phyloP scores from a whole-genome alignment of 2,113 vertebrate species.

The Cynopterus brachyotis region DNA sequence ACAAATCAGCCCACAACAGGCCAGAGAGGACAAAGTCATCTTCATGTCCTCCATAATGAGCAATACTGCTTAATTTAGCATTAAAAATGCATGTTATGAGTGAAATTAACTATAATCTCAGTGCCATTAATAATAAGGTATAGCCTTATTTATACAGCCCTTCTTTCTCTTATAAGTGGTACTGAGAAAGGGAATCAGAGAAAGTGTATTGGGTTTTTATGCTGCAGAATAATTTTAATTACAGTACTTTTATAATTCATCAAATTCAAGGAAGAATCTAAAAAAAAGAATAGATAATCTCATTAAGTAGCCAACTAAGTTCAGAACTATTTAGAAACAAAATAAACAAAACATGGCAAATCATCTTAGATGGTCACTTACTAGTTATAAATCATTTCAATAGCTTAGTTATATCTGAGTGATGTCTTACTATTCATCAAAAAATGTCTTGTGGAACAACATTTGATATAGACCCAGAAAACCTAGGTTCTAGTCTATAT shows the following conservation, averaged over 20 bases:
- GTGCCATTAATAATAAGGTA: too few species aligned
- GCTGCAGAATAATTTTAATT: neutral
- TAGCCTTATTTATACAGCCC: neutral
- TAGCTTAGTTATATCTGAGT: neutral
- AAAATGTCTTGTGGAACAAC: neutral
- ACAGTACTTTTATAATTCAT: neutral
- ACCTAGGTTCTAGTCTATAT: neutral
- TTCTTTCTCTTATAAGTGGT: conserved; percentile 1
- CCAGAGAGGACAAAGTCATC: neutral
- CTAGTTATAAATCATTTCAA: neutral
- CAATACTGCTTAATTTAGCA: neutral
- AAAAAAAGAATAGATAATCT: conserved; percentile 2
- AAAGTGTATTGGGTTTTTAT: neutral
- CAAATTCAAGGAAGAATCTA: neutral
- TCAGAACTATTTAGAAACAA: conserved; percentile 44
- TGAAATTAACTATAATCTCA: neutral
- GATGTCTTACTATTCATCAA: conserved; percentile 13
- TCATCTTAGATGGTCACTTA: conserved; percentile 35
- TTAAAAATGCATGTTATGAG: neutral
- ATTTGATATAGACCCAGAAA: conserved; percentile 2
- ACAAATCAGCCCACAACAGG: neutral
- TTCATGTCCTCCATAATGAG: neutral
- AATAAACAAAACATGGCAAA: conserved; percentile 29
- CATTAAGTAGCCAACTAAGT: neutral
- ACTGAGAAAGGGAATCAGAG: neutral